Evolutionary conservation across 2,797 vertebrate genomes (phyloP).

Genomic region (Cossypha polioptera): DNA sequence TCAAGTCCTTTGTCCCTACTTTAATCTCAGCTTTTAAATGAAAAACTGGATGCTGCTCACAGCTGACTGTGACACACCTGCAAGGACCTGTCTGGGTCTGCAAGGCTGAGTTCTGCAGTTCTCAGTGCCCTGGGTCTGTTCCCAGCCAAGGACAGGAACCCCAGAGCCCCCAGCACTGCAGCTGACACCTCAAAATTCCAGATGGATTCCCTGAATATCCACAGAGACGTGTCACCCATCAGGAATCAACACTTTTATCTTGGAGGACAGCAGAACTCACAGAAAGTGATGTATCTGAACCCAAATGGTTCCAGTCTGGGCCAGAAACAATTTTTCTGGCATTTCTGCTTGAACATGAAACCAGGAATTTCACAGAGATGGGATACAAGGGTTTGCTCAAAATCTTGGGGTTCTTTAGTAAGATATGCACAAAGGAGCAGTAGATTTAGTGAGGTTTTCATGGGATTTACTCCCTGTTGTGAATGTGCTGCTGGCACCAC

Average conservation of each 20-base stretch:
- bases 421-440: neutral
- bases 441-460: too few species aligned
- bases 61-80: neutral
- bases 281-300: rapidly evolving
- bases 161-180: neutral
- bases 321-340: neutral
- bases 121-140: neutral
- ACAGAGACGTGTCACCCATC: rapidly evolving
- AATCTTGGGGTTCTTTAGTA: neutral
- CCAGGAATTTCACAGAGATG: neutral
- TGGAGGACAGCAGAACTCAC: neutral
- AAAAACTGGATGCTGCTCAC: neutral
- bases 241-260: rapidly evolving
- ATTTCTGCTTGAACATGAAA: neutral
- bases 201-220: neutral
- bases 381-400: neutral
- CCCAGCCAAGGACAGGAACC: neutral
- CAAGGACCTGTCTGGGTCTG: neutral
- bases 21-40: neutral
- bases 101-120: rapidly evolving
- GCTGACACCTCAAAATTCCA: neutral
- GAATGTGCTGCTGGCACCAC: neutral
- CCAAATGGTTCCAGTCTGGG: neutral
- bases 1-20: neutral
- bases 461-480: neutral